A percentile compares a stretch with the other conserved stretches of the same genome.
phyloP scores from a whole-genome alignment of 2,888 invertebrate species.

The Cantharis lateralis region DNA sequence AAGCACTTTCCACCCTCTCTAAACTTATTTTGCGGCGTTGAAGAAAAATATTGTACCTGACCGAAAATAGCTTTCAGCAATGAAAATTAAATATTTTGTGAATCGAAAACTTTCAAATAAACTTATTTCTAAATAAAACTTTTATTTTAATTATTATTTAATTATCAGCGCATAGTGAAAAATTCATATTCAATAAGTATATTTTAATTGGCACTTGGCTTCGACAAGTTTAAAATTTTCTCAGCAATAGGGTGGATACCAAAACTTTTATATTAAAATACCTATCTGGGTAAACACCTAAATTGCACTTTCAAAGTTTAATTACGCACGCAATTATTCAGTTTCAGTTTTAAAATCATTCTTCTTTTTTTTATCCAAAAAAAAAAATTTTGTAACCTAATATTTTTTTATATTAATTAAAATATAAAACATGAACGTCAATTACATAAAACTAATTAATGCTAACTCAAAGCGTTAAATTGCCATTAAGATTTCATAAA shows the following conservation, averaged over 20 bases:
- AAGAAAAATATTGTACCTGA: not conserved
- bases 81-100: not conserved
- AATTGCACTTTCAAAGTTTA: not conserved
- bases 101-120: not conserved
- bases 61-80: not conserved
- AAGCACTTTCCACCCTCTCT: not conserved
- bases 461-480: not conserved
- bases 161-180: not conserved
- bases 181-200: not conserved
- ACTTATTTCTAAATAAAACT: not conserved
- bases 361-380: not conserved
- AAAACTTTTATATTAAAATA: not conserved
- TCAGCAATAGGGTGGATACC: not conserved
- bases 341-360: not conserved
- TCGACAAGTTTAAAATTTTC: not conserved
- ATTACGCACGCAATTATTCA: not conserved
- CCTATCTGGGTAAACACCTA: not conserved
- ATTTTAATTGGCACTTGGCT: not conserved
- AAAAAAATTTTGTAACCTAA: not conserved
- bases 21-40: not conserved
- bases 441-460: not conserved
- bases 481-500: not conserved
- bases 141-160: not conserved
- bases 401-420: not conserved
- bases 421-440: not conserved